Base-by-base conservation (phyloP, 2,888 invertebrate species). In the Drosophila merina region DNA sequence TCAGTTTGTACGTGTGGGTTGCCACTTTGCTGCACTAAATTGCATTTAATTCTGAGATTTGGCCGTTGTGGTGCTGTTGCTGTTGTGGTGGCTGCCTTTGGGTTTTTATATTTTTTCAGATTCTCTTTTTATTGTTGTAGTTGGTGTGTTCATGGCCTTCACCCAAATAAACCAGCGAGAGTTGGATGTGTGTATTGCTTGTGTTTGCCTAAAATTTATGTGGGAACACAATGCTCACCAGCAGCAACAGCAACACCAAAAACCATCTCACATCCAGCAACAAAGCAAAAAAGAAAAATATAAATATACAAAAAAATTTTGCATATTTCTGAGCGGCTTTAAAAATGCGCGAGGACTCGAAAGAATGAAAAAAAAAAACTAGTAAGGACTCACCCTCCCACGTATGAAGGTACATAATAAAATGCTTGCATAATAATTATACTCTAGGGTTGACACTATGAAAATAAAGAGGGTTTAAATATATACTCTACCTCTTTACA, bases 21-120 rank as follows among this genome's bases (percentile, higher is more conserved):
- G 82, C 78, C 86, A 82, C 84, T 86, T 86, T 84, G 84, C 81
- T 80, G 86, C 81, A 86, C 81, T 82, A 83, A 83, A 83, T 83
- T 83, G 82, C 82, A 83, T 86, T 83, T 83, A 86, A 83, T 86
- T 83, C 81, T 70, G 74, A 83, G 86, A 83, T 84, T 84, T 83
- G 67, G 59, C 52, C 38, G 59, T 40, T 69, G 51, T 71, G 48
- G 38, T 54, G 67, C 49, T 50, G 50, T 28, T 47, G 52, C n/a
- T 55, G 62, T 66, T 54, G 42, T 47, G 40, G 40, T 57, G 67
- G 59, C 28, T 56, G 66, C 56, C 48, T 51, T 44, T 68, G 69
- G 57, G 20, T 52, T 42, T 70, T 20, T 57, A 10, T 44, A n/a
- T 30, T 45, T 26, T 26, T 49, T 44, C 40, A 42, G 40, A 20